Conservation (phyloP, 2,797 vertebrate genomes). For the Sitta carolinensis region DNA sequence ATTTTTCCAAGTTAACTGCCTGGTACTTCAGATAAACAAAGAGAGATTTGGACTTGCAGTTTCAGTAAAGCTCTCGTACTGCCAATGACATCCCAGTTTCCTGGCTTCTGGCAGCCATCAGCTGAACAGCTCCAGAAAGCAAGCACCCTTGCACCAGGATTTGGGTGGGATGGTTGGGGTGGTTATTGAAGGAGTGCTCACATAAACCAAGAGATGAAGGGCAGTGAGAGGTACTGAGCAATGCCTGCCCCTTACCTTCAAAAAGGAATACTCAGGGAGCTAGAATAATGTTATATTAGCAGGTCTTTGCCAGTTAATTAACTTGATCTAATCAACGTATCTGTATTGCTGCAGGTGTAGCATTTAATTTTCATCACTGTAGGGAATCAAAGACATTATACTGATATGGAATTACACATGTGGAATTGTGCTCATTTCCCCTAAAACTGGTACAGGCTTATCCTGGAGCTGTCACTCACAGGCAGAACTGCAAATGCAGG, state of each 20-base stretch:
- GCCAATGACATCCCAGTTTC: background rate
- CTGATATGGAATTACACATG: background rate
- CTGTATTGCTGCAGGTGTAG: background rate
- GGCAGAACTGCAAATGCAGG: background rate
- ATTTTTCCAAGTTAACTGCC: background rate
- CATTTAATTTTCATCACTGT: background rate
- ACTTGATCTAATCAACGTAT: background rate
- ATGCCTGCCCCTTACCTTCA: background rate
- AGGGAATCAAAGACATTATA: background rate
- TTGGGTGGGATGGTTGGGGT: background rate
- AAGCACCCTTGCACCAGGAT: background rate
- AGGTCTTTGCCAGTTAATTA: background rate
- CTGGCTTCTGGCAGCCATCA: background rate
- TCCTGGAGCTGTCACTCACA: background rate
- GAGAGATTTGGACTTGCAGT: background rate
- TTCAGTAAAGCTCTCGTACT: background rate
- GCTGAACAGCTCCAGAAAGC: background rate
- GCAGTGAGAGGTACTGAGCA: background rate
- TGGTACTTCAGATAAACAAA: constrained; percentile 19
- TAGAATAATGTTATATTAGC: background rate
- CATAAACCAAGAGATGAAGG: background rate
- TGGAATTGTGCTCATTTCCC: background rate
- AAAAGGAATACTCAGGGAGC: background rate
- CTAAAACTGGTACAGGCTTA: background rate
- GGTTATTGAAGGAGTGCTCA: background rate